Conservation (phyloP, 2,888 invertebrate genomes). For the Pachliopta kotzebuea region DNA sequence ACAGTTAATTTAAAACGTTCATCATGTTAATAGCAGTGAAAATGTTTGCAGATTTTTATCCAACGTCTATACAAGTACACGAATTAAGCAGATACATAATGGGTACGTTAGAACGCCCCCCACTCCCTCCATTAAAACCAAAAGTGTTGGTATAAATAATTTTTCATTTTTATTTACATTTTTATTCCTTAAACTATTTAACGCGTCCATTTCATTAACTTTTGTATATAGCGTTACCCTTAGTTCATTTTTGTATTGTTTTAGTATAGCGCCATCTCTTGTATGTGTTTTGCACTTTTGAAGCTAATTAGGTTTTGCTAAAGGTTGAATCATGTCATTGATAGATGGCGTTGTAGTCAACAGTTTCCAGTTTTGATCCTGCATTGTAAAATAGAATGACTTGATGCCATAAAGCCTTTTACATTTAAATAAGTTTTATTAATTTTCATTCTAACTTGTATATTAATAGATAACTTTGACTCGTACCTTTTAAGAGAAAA, state of each 20-base stretch:
- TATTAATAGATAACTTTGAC: too few species aligned
- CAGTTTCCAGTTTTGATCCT: not conserved
- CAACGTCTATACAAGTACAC: constrained; percentile 54
- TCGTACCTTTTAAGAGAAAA: too few species aligned
- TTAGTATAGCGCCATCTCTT: constrained; percentile 22
- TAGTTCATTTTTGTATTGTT: not conserved
- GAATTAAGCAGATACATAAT: constrained; percentile 60
- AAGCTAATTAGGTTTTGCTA: not conserved
- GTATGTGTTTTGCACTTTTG: not conserved
- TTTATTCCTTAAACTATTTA: not conserved
- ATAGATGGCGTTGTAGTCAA: constrained; percentile 11
- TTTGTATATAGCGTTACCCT: constrained; percentile 1
- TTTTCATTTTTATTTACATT: constrained; percentile 7
- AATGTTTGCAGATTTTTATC: constrained; percentile 61
- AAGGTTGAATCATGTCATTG: not conserved
- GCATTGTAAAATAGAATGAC: not conserved
- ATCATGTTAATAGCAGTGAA: not conserved
- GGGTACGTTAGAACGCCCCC: constrained; percentile 55
- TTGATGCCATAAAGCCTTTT: not conserved
- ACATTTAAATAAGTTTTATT: not conserved
- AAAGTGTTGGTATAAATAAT: constrained; percentile 26
- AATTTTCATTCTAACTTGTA: not conserved
- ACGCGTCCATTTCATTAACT: too few species aligned
- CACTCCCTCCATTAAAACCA: constrained; percentile 23
- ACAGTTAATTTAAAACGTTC: too few species aligned